Evolutionary conservation across 2,797 vertebrate species (phyloP).

Genomic region (Melanogrammus aeglefinus): DNA sequence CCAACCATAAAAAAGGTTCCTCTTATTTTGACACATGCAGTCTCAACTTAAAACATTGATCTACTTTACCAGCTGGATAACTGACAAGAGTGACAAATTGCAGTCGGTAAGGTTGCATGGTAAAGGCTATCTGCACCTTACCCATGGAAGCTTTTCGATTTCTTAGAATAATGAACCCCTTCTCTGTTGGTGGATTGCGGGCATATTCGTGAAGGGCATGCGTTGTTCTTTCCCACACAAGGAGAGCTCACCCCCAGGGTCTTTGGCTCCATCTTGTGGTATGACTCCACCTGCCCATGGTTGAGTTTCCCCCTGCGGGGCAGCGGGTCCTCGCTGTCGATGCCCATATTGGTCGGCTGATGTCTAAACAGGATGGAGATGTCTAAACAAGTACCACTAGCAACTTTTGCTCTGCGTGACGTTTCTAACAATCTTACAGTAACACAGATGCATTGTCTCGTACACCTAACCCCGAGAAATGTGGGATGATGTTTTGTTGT

Average conservation of each 20-base stretch:
- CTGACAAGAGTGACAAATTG: neutral
- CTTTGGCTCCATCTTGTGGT: constrained; percentile 76
- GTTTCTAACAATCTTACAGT: neutral
- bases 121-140: neutral
- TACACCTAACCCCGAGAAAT: neutral
- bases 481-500: too few relatives aligned
- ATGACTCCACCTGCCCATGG: constrained; percentile 64
- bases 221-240: neutral
- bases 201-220: neutral
- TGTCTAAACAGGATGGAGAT: constrained; percentile 7
- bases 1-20: neutral
- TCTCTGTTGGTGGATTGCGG: neutral
- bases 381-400: neutral
- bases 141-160: neutral
- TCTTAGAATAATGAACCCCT: neutral
- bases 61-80: neutral
- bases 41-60: neutral
- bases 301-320: constrained; percentile 56
- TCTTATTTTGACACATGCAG: neutral
- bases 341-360: constrained; percentile 57
- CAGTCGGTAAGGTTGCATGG: neutral
- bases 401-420: neutral
- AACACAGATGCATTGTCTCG: neutral
- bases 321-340: constrained; percentile 54
- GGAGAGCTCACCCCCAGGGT: constrained; percentile 71